Evolutionary conservation across 2,113 vertebrate species (phyloP).

Genomic region (Marmota flaviventris): DNA sequence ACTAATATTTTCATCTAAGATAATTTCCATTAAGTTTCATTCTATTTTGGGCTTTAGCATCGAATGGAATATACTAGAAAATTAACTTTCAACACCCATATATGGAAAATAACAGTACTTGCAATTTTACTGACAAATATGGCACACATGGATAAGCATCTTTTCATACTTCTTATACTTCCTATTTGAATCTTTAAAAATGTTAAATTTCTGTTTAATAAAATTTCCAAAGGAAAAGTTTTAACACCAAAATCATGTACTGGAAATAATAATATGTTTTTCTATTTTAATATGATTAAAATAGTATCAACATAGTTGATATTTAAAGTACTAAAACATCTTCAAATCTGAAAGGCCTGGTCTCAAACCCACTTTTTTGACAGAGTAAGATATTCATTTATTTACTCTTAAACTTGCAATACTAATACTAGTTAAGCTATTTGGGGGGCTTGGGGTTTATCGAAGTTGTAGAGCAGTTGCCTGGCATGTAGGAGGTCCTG

Average conservation of each 20-base stretch:
- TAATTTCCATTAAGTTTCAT: neutral
- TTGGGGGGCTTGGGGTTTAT: too few species aligned
- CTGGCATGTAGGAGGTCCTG: neutral
- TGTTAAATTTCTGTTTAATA: neutral
- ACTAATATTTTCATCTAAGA: constrained; percentile 9
- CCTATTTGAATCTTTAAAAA: neutral
- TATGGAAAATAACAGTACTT: neutral
- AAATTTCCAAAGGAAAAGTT: neutral
- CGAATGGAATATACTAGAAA: neutral
- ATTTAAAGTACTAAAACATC: neutral
- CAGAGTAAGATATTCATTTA: neutral
- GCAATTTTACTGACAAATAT: neutral
- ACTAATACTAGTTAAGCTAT: neutral
- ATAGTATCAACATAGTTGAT: neutral
- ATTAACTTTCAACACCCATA: neutral
- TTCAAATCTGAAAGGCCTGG: neutral
- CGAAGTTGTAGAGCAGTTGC: accelerated
- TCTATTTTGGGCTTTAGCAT: neutral
- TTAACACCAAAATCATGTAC: neutral
- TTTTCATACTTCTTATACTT: neutral
- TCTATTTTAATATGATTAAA: constrained; percentile 21
- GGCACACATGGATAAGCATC: neutral
- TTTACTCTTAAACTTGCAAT: neutral
- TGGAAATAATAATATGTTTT: neutral
- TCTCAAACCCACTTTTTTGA: neutral